phyloP scores from a whole-genome alignment of 2,113 vertebrate genomes.

The Ptilonorhynchus violaceus region DNA sequence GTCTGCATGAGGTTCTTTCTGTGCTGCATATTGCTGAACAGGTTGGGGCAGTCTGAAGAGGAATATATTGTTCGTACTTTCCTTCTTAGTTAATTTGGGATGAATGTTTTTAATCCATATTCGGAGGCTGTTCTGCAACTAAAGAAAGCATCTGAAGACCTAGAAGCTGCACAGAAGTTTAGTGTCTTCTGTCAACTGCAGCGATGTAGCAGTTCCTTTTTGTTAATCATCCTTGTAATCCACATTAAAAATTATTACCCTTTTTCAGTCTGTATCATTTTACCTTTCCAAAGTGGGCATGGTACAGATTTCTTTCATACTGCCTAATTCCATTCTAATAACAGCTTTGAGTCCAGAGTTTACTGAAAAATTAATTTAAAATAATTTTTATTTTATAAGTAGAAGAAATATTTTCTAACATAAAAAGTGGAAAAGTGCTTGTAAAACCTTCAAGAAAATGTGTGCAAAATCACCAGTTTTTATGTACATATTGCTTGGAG shows the following conservation, averaged over 20 bases:
- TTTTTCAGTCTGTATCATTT: background rate
- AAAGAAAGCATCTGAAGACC: background rate
- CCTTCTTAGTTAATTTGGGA: background rate
- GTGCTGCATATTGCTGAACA: background rate
- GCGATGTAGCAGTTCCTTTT: background rate
- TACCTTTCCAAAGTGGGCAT: background rate
- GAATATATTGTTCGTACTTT: background rate
- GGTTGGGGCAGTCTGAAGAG: background rate
- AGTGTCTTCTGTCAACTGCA: background rate
- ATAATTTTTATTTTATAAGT: background rate
- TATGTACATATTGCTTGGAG: background rate
- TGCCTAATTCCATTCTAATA: background rate
- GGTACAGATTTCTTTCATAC: background rate
- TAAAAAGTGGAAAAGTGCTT: background rate
- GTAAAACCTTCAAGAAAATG: background rate
- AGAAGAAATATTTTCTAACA: background rate
- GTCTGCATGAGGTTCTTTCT: background rate
- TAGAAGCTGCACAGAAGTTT: background rate
- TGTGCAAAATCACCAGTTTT: background rate
- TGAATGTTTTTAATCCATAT: background rate
- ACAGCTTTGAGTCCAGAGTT: background rate
- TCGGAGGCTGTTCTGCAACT: background rate
- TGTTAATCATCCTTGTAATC: background rate
- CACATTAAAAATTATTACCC: background rate
- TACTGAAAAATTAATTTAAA: background rate